Evolutionary conservation across 2,797 vertebrate genomes (phyloP), one percentile per base, ranked within the genome.

Genomic region (Acanthornis magna): DNA sequence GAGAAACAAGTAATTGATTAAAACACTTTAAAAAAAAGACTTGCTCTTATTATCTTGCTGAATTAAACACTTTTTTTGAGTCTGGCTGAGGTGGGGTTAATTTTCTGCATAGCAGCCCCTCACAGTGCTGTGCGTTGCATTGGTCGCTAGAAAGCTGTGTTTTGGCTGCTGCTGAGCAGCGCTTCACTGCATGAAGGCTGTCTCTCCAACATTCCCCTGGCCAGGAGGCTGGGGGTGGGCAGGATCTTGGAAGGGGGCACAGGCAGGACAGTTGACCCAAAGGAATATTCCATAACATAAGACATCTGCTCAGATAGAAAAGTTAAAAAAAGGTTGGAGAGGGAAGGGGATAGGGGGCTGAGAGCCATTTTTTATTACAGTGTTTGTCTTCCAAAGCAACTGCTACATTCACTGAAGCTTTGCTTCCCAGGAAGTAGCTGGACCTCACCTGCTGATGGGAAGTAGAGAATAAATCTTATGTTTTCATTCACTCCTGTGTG

Each of bases 351-450:
- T 17, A 7, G 11, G 6, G 19, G 10, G 10, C 8, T 19, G 26
- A 43, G 16, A 74, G 45, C 11, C 12, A 27, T 62, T 50, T 55
- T 15, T 43, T 38, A 11, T 16, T 21, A 6, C 0, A 0, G 4
- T 26, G 2, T 50, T 43, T 55, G 16, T 55, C n/a, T 63, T 63
- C 43, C 5, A 10, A 42, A 62, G 23, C 27, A 57, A 8, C 36
- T 70, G 42, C 27, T 57, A 10, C 16, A 10, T 2, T 5, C n/a
- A 43, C 8, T 21, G 42, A 68, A 62, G n/a, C 14, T n/a, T 8
- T n/a, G 38, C 20, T 51, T 71, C 43, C 25, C 0, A 0, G 14
- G 65, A 70, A 57, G 25, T 26, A 43, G 25, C 43, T 83, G 57
- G 29, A 30, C 11, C 30, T 40, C 0, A 0, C 17, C n/a, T 71